Evolutionary conservation across 2,113 vertebrate species (phyloP), one percentile per base, ranked within the genome.

Genomic region (Ascaphus truei): DNA sequence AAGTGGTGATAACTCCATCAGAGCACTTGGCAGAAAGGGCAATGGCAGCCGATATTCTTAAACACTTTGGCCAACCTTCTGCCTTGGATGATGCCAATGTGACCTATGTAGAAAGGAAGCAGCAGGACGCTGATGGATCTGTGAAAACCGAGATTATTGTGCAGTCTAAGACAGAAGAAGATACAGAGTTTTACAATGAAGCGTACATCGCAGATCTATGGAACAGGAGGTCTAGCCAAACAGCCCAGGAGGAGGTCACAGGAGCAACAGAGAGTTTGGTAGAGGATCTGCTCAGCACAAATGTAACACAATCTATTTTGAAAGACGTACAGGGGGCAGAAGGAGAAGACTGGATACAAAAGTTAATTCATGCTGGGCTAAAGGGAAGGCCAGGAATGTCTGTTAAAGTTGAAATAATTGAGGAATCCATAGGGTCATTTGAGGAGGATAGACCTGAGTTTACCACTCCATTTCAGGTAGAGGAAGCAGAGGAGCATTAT

Each of bases 391-490:
- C 86, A 59, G 77, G 90, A 4, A 84, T 87, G 3, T 86, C 89
- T 2, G 86, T 98, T 61, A 94, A 92, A 1, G 92, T 99, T 68
- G 91, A 98, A 79, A 95, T 98, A n/a, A 80, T 94, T 1, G 95
- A 97, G 71, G 92, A 96, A 69, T 86, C 90, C 0, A 5, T 90
- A 34, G 93, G 92, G 69, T 84, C 81, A 10, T 41, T 74, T 4
- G 73, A 76, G 0, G 87, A 89, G 4, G 90, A 85, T 50, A 87
- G 79, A 53, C 10, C 62, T 9, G 76, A 84, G 18, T 77, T 90
- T 22, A 81, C 93, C 9, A 89, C 80, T 1, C 92, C 90, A 47
- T 96, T 93, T 65, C 81, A 92, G 57, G 92, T 97, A 30, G 94
- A 97, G 72, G 97, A 98, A 84, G 85, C 87, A 0, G 92, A 94